These are phyloP conservation scores for Condylura cristata DNA, from an alignment of 2,113 vertebrate genomes.

Conservation along the genomic window DNA sequence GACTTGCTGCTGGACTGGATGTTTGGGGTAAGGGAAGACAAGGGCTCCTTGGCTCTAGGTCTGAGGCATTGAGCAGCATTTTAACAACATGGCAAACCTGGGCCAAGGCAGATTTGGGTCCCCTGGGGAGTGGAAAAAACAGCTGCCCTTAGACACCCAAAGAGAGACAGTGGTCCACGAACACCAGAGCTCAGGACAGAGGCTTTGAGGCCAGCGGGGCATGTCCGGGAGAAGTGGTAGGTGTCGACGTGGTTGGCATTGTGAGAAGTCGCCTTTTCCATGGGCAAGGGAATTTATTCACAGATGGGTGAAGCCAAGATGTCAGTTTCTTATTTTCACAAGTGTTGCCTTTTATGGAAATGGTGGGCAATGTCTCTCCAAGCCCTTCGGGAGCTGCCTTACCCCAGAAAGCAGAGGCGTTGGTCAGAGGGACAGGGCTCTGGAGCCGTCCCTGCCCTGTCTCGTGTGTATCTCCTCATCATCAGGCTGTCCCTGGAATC, in stretches of 20 bases:
- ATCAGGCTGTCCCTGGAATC: not conserved
- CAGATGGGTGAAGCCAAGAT: constrained; percentile 17
- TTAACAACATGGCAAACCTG: not conserved
- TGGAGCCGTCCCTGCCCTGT: not conserved
- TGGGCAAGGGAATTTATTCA: not conserved
- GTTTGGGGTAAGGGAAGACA: not conserved
- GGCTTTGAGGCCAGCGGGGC: not conserved
- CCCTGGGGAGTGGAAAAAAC: not conserved
- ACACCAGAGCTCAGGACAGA: not conserved
- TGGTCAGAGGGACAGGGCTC: not conserved
- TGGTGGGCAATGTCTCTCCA: not conserved
- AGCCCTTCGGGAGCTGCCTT: constrained; percentile 16
- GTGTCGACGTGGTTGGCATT: not conserved
- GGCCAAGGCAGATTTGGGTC: not conserved
- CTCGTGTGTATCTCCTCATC: not conserved
- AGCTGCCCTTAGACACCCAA: not conserved
- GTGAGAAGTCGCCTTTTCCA: not conserved
- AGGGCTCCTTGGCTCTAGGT: not conserved
- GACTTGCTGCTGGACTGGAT: not conserved
- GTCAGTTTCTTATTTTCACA: constrained; percentile 15
- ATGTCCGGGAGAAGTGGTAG: not conserved
- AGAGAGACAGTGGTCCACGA: not conserved
- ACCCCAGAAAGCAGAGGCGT: not conserved
- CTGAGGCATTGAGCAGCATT: not conserved
- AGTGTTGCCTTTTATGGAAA: constrained; percentile 55